phyloP scores from a whole-genome alignment of 2,113 vertebrate genomes.

The Grammomys surdaster region DNA sequence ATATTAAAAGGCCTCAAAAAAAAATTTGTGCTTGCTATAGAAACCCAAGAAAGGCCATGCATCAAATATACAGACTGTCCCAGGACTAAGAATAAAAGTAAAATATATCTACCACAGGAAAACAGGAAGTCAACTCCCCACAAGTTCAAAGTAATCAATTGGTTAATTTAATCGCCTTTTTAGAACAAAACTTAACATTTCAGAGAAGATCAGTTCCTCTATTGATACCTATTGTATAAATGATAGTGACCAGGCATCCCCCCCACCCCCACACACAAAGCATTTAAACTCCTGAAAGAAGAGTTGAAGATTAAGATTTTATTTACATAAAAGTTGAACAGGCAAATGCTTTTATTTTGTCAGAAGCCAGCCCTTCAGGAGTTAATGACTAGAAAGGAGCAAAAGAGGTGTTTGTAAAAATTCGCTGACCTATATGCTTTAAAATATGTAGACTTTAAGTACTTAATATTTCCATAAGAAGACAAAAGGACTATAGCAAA shows the following conservation, averaged over 20 bases:
- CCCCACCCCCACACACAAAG: too few species aligned
- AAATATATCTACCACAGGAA: constrained; percentile 29
- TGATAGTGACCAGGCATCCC: not conserved
- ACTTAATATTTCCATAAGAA: constrained; percentile 49
- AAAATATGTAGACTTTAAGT: not conserved
- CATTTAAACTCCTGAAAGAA: constrained; percentile 38
- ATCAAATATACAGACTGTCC: not conserved
- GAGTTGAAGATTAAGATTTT: not conserved
- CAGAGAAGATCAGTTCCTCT: constrained; percentile 1
- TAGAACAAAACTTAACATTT: constrained; percentile 44
- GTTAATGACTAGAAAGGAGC: not conserved
- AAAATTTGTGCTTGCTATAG: not conserved
- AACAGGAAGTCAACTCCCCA: not conserved
- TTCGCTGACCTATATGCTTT: not conserved
- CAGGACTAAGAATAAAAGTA: constrained; percentile 19
- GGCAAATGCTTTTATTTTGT: constrained; percentile 34
- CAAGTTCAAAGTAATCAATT: not conserved
- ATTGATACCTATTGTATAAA: not conserved
- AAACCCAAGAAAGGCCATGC: constrained; percentile 7
- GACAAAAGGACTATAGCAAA: constrained; percentile 33
- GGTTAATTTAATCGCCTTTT: not conserved
- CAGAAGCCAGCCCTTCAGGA: constrained; percentile 1
- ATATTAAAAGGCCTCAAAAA: not conserved
- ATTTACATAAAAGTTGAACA: not conserved
- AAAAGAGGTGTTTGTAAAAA: constrained; percentile 29